Base-by-base conservation (phyloP, 2,888 invertebrate species). In the Podotricha telesiphe region DNA sequence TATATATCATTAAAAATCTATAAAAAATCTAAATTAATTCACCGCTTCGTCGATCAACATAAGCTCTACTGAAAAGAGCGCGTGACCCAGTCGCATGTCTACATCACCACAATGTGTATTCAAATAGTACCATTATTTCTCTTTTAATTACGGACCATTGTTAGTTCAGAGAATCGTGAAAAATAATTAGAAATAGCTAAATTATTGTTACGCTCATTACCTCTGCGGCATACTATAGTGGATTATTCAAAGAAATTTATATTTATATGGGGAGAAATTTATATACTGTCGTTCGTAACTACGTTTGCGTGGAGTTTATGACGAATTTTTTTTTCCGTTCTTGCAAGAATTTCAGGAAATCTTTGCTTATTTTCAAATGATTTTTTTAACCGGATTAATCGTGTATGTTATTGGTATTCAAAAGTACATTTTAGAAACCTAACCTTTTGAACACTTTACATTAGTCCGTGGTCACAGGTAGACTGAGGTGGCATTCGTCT, bases 141-240 rank as follows among this genome's bases (percentile, higher is more conserved):
- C 59, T 69, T 72, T 74, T 74, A 73, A 73, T 74, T 72, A 73
- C 65, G 55, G 58, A 63, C 73, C 50, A 73, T 73, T 74, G 73
- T 74, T 74, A 53, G 55, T 64, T 70, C 64, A 67, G 34, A 50
- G 65, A 69, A 71, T 59, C 61, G 59, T 67, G 51, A 62, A 67
- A 67, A 45, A 58, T 20, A 42, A 28, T 45, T 42, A 53, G 47
- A 53, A 53, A 53, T 50, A 53, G 17, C 47, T 50, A 47, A 62
- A 61, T 45, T 67, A 67, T 62, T 67, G 67, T 70, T 56, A 40
- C 42, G 51, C 63, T 59, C 50, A 59, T 67, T 63, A 64, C 58
- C 65, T 67, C 55, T 70, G 72, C 67, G 72, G 51, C 50, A 65
- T 28, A 28, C 28, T 34, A 55, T 28, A 62, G 37, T 37, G 8